Conservation (phyloP, 2,888 invertebrate species). For the Dugesia japonica region DNA sequence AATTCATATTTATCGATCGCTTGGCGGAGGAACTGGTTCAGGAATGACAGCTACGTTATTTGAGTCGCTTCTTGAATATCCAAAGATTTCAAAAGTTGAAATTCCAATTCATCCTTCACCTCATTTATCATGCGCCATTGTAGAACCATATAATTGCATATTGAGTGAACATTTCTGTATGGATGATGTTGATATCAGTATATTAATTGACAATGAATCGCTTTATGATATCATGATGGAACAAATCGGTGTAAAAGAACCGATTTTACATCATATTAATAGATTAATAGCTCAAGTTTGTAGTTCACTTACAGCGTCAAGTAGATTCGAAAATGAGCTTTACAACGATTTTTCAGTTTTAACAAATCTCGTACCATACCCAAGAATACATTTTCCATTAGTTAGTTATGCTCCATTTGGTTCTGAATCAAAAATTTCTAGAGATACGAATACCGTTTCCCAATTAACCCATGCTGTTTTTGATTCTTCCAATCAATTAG, state of each 20-base stretch:
- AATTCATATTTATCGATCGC: constrained; percentile 33
- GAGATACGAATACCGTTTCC: constrained; percentile 55
- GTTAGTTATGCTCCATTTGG: constrained; percentile 26
- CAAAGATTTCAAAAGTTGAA: constrained; percentile 43
- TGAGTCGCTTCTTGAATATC: constrained; percentile 55
- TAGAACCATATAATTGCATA: constrained; percentile 64
- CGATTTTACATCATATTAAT: constrained; percentile 70
- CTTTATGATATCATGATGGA: constrained; percentile 36
- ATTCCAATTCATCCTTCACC: constrained; percentile 40
- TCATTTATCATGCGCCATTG: constrained; percentile 37
- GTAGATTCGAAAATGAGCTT: constrained; percentile 27
- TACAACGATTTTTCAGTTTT: constrained; percentile 22
- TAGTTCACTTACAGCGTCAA: constrained; percentile 26
- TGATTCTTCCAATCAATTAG: constrained; percentile 70
- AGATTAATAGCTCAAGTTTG: constrained; percentile 56
- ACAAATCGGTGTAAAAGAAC: constrained; percentile 63
- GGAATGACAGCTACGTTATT: constrained; percentile 50
- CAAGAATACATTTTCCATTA: constrained; percentile 32
- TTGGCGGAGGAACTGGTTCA: constrained; percentile 36
- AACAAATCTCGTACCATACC: constrained; percentile 32
- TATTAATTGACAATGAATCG: constrained; percentile 37
- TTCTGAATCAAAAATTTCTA: constrained; percentile 32
- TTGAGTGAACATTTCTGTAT: constrained; percentile 74
- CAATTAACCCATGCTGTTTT: constrained; percentile 77
- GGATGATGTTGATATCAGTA: constrained; percentile 75